Conservation (phyloP, 2,113 vertebrate species). For the Alouatta palliata region DNA sequence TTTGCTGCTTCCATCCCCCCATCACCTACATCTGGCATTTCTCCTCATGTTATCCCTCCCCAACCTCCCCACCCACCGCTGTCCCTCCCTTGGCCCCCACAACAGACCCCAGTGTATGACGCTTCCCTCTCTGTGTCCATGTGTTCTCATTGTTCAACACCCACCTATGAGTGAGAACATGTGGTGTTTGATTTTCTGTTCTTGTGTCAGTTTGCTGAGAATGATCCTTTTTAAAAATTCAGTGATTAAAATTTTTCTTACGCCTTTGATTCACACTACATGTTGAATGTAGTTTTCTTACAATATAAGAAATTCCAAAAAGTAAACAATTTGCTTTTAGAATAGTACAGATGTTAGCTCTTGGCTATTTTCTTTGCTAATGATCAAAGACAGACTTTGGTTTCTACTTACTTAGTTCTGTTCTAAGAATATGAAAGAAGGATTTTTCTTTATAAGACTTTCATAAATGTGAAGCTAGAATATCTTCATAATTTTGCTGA, state of each 20-base stretch:
- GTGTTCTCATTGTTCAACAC: no score
- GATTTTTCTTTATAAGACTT: background rate
- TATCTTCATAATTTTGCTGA: background rate
- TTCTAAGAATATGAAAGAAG: background rate
- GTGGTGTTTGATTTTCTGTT: no score
- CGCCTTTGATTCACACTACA: background rate
- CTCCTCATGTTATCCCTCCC: no score
- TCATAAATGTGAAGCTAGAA: background rate
- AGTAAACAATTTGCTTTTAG: background rate
- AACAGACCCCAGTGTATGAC: no score
- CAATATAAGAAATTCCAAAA: background rate
- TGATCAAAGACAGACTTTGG: background rate
- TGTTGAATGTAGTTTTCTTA: background rate
- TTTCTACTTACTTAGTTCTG: background rate
- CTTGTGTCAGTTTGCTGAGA: no score
- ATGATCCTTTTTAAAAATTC: background rate
- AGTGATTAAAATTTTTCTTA: background rate
- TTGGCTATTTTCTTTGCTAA: background rate
- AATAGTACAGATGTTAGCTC: background rate
- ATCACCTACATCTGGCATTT: no score
- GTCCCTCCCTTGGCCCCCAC: no score
- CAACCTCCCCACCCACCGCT: no score
- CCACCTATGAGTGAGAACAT: no score
- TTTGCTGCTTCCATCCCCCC: no score
- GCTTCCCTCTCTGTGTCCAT: no score